Base-by-base conservation (phyloP, 1,140 invertebrate species). In the Mycetomoellerius zeteki region DNA sequence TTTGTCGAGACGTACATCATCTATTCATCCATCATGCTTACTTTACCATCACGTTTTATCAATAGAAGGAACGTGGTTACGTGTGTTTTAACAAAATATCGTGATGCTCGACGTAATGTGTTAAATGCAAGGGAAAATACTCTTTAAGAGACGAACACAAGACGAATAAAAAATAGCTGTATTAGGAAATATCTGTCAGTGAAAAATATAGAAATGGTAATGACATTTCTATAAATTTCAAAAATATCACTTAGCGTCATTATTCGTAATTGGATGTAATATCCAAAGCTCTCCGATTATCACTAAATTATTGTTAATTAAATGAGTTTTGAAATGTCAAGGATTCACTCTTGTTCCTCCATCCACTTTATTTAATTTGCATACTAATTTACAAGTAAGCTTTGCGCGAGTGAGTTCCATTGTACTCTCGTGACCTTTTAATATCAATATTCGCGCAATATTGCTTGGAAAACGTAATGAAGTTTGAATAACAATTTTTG, bases 21-120 rank as follows among this genome's bases (percentile, higher is more conserved):
- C 62, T 78, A 78, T 78, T 81, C 77, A 81, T 81, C 64, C 62
- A 69, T 81, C 64, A 81, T 54, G 30, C 30, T 54, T 64, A 43
- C 47, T 81, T 54, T 54, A 6, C 64, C 60, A 69, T 27, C 21
- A 33, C 16, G 64, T 69, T 81, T 69, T 71, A 81, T 81, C 77
- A 81, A 81, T 81, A 81, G n/a, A n/a, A 50, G 14, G 24, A 54
- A 80, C 3, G 47, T 67, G 21, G 7, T 37, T 27, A 30, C 58
- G 19, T 52, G 43, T 67, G 43, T 54, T 54, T 30, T 54, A 37
- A 67, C 43, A 67, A 80, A 67, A 80, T 24, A 54, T 69, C 16
- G 21, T 8, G 16, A 21, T 37, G 14, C 27, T 33, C n/a, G 47
- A 71, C 33, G 5, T 67, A 24, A 76, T 21, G 12, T 37, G 37